A percentile compares a stretch with the other conserved stretches of the same genome.
Evolutionary conservation across 2,888 invertebrate genomes (phyloP).

Genomic region (Cecidostiba fungosa): DNA sequence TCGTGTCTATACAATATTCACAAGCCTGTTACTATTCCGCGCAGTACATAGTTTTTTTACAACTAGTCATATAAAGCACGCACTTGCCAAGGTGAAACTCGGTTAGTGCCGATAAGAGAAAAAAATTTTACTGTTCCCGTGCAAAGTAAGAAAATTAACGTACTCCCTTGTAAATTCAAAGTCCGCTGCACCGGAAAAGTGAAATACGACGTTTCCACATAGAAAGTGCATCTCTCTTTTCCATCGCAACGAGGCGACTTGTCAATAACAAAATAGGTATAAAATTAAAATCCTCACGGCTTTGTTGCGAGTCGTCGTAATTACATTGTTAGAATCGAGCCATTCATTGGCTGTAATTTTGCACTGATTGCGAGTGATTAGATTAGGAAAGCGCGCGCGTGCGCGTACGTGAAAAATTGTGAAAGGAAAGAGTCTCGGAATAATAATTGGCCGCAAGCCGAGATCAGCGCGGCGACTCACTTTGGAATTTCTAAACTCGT

Average conservation of each 20-base stretch:
- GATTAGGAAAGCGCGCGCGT: conserved; percentile 7
- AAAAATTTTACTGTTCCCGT: neutral
- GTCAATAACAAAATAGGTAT: neutral
- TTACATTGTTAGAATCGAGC: neutral
- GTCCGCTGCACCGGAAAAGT: neutral
- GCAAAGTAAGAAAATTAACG: neutral
- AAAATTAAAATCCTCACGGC: conserved; percentile 17
- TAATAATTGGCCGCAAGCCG: conserved; percentile 13
- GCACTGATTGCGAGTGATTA: conserved; percentile 9
- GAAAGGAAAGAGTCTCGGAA: conserved; percentile 32
- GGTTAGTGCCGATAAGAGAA: neutral
- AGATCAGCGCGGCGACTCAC: neutral
- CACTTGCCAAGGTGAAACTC: neutral
- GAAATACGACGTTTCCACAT: neutral
- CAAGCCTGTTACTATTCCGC: neutral
- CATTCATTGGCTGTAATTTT: neutral
- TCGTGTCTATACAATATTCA: neutral
- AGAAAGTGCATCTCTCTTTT: neutral
- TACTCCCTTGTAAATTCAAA: neutral
- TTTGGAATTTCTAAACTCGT: neutral
- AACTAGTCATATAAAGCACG: neutral
- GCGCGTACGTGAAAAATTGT: conserved; percentile 21
- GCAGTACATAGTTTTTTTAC: neutral
- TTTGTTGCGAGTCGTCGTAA: neutral
- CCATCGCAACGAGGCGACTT: neutral